Evolutionary conservation across 2,888 invertebrate species (phyloP).

Genomic region (Perdita meconis): DNA sequence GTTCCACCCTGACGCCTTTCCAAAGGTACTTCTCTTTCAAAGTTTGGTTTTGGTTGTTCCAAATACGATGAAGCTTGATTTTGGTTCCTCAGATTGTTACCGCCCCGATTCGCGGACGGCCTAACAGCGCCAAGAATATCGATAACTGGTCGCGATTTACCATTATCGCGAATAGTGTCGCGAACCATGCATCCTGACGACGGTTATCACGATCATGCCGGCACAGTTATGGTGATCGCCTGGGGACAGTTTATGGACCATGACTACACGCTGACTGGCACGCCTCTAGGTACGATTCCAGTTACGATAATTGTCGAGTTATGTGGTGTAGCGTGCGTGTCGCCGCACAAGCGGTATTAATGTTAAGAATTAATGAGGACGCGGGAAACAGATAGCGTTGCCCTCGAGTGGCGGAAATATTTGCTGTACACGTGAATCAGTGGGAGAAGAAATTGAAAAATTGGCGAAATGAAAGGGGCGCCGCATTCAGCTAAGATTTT

Average conservation of each 20-base stretch:
- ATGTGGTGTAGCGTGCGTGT: neutral
- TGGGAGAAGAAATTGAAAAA: neutral
- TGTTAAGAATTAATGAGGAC: neutral
- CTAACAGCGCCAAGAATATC: conserved; percentile 93
- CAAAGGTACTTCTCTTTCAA: conserved; percentile 87
- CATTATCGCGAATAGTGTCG: conserved; percentile 93
- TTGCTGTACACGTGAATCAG: neutral
- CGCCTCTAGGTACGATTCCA: conserved; percentile 90
- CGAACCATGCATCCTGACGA: conserved; percentile 96
- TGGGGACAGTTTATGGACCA: conserved; percentile 99
- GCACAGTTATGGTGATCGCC: conserved; percentile 96
- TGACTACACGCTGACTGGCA: conserved; percentile 95
- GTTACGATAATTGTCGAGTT: conserved; percentile 8
- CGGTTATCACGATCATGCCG: conserved; percentile 96
- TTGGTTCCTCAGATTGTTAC: conserved; percentile 48
- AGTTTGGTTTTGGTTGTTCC: neutral
- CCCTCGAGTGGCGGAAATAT: conserved; percentile 11
- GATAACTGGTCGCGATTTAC: conserved; percentile 90
- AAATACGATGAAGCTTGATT: conserved; percentile 1
- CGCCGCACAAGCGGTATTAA: neutral
- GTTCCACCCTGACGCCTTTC: conserved; percentile 93
- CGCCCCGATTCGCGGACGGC: conserved; percentile 92
- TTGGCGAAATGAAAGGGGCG: neutral
- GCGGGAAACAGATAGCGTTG: neutral
- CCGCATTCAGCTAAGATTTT: neutral